Evolutionary conservation across 2,888 invertebrate genomes (phyloP).

Genomic region (Dasypolia templi): DNA sequence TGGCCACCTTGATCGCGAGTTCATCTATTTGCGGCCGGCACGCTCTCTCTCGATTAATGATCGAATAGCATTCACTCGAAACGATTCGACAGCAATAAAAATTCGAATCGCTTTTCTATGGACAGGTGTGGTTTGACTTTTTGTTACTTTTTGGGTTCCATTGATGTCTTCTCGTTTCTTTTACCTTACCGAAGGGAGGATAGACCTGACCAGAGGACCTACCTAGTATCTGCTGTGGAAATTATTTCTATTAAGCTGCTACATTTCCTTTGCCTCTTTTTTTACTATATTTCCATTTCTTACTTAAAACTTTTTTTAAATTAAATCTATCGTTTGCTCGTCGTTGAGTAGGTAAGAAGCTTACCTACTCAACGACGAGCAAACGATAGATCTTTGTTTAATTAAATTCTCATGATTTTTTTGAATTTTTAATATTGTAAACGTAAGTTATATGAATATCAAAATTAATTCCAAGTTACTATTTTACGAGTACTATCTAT

Average conservation of each 20-base stretch:
- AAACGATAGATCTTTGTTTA: slow-evolving; percentile 5
- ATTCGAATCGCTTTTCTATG: slow-evolving; percentile 66
- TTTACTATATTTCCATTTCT: slow-evolving; percentile 7
- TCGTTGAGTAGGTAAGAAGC: slow-evolving; percentile 6
- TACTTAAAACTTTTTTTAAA: slow-evolving; percentile 25
- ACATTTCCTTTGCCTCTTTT: slow-evolving; percentile 3
- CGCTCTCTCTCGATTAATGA: slow-evolving; percentile 72
- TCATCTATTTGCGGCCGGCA: slow-evolving; percentile 69
- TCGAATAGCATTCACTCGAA: slow-evolving; percentile 66
- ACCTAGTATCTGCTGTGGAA: neutral
- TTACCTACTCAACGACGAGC: neutral
- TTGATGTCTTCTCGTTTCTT: slow-evolving; percentile 10
- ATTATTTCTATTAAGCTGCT: neutral
- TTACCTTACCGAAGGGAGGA: neutral
- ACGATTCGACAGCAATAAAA: slow-evolving; percentile 63
- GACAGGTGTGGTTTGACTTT: slow-evolving; percentile 57
- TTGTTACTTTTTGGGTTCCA: slow-evolving; percentile 31
- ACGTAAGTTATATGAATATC: slow-evolving; percentile 1
- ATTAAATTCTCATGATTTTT: slow-evolving; percentile 25
- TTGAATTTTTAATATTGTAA: slow-evolving; percentile 13
- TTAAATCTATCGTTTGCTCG: slow-evolving; percentile 11
- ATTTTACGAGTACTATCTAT: slow-evolving; percentile 5
- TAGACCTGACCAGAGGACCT: too few species aligned
- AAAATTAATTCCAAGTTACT: slow-evolving; percentile 10
- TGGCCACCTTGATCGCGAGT: slow-evolving; percentile 74